phyloP scores from a whole-genome alignment of 2,113 vertebrate genomes.

The Dicaeum eximium region DNA sequence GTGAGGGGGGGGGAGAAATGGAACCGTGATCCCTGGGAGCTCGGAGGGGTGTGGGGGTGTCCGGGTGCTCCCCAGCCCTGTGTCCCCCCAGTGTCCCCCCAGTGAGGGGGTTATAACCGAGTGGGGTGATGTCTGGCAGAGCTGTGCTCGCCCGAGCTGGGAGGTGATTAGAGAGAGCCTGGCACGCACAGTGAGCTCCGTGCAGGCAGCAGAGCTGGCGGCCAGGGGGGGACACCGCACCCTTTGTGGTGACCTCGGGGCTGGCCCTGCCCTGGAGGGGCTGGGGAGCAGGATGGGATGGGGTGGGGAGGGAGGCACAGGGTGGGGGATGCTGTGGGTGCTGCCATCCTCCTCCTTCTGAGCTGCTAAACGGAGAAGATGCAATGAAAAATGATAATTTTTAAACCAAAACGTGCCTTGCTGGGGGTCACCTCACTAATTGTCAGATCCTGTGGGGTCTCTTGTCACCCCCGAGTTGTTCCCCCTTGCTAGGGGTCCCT shows the following conservation, averaged over 20 bases:
- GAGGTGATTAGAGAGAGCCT: constrained; percentile 26
- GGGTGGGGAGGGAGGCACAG: fast-evolving
- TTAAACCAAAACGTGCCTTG: not conserved
- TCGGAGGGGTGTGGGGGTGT: not conserved
- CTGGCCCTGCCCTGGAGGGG: not conserved
- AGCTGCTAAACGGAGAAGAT: not conserved
- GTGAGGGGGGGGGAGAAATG: not conserved
- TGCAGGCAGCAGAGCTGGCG: not conserved
- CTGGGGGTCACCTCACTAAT: not conserved
- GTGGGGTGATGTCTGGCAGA: constrained; percentile 10
- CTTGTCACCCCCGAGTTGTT: not conserved
- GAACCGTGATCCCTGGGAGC: not conserved
- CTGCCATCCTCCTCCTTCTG: not conserved
- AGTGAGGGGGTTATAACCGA: not conserved
- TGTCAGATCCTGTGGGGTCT: fast-evolving
- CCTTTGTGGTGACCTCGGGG: constrained; percentile 6
- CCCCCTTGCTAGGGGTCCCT: not conserved
- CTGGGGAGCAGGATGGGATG: not conserved
- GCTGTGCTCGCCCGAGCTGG: not conserved
- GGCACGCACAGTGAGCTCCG: not conserved
- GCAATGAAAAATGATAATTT: not conserved
- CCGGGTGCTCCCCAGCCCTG: not conserved
- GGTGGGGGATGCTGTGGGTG: not conserved
- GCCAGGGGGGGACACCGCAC: not conserved
- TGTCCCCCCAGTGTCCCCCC: not conserved